Evolutionary conservation across 2,797 vertebrate species (phyloP).

Genomic region (Coilia nasus): DNA sequence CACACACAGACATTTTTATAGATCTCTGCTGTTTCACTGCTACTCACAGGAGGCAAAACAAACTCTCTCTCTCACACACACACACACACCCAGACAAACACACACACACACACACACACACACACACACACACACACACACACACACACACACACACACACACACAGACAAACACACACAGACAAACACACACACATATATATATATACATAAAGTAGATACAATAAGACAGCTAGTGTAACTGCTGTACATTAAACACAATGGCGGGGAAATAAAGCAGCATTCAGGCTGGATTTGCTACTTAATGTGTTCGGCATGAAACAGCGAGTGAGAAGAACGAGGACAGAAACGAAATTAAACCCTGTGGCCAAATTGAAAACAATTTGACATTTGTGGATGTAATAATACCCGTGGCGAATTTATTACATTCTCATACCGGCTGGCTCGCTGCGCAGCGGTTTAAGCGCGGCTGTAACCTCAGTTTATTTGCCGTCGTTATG

Average conservation of each 20-base stretch:
- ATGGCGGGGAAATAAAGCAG: background rate
- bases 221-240: background rate
- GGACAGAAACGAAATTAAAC: background rate
- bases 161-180: background rate
- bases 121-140: background rate
- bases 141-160: constrained; percentile 5
- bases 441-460: background rate
- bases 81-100: too few relatives aligned
- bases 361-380: background rate
- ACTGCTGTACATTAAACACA: background rate
- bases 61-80: too few relatives aligned
- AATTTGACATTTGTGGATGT: background rate
- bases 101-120: background rate
- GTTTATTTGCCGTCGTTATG: background rate
- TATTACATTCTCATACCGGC: background rate
- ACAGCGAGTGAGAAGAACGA: background rate
- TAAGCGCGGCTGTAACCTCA: background rate
- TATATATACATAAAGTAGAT: background rate
- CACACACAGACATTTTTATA: too few relatives aligned
- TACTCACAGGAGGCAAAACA: too few relatives aligned
- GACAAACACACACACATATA: background rate
- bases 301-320: background rate
- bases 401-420: background rate
- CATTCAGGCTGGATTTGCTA: background rate
- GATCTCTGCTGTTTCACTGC: too few relatives aligned